Evolutionary conservation across 2,113 vertebrate genomes (phyloP), one percentile per base, ranked within the genome.

Genomic region (Callospermophilus lateralis): DNA sequence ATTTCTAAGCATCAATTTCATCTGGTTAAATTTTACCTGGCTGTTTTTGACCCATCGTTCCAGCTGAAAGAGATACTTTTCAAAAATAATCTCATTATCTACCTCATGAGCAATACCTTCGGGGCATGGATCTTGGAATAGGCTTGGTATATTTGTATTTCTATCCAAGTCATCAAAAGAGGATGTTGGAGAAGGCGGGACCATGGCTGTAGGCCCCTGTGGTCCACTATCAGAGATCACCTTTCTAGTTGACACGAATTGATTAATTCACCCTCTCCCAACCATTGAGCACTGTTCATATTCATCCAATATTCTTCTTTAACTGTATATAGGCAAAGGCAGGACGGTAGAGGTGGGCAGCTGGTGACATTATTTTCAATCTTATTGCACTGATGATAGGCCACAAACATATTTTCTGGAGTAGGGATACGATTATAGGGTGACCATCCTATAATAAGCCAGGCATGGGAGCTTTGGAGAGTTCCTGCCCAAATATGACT

Each of bases 21-120:
- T 73, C 30, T 89, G 67, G 76, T 84, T 65, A 65, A 85, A 55
- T 73, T 93, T 74, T 94, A 90, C 45, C n/a, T 26, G 84, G 9
- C n/a, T 94, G 85, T n/a, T 89, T 83, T 84, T 48, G 70, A 92
- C 70, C 76, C 37, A 53, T 45, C 20, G 15, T 68, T 24, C 32
- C 42, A 83, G 55, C 63, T 67, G 26, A 76, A 45, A 70, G 73
- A 87, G 70, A 39, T 16, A 13, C 3, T 83, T 93, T 93, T 74
- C 32, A 77, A 94, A 42, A 30, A 73, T 3, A 65, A 77, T 42
- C 70, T 7, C 37, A n/a, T 45, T 65, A 22, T 77, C 86, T 91
- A 17, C 55, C 48, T n/a, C 76, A 16, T 68, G 79, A 92, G 8
- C 24, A 48, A 67, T 15, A 30, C 20, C n/a, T 55, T 32, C 10